Percentiles rank a stretch among this genome's conserved stretches.
Conservation (phyloP, 2,797 vertebrate species). For the Arctocebus calabarensis region DNA sequence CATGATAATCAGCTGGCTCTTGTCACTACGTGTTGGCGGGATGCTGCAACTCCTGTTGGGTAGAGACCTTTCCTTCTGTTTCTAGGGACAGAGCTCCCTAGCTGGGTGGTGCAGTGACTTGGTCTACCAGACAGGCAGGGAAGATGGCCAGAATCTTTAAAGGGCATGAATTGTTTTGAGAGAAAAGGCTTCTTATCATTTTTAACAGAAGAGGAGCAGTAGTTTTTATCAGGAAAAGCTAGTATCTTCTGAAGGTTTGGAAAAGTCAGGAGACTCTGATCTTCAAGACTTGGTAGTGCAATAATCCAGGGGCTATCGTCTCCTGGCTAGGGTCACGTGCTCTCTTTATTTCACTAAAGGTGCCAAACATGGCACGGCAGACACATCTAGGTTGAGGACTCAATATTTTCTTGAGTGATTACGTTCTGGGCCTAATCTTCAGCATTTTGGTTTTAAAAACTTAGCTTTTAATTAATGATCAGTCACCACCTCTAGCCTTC, state of each 20-base stretch:
- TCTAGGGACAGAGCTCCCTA: background rate
- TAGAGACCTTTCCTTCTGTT: background rate
- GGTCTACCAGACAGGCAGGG: too few species aligned
- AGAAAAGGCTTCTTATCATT: background rate
- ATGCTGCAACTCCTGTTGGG: background rate
- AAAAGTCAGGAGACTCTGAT: background rate
- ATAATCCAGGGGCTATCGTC: background rate
- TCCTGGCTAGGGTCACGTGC: too few species aligned
- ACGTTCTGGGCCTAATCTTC: background rate
- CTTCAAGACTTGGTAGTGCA: background rate
- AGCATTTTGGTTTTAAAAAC: background rate
- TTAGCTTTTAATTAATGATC: background rate
- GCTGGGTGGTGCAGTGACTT: background rate
- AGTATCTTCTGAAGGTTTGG: background rate
- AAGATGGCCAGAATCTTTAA: background rate
- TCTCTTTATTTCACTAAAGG: background rate
- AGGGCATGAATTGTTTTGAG: fast-evolving
- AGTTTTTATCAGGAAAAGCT: background rate
- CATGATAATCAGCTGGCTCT: fast-evolving
- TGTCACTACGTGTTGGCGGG: fast-evolving
- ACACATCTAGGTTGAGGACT: background rate
- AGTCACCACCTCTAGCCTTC: background rate
- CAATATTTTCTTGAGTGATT: background rate
- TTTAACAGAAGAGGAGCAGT: background rate
- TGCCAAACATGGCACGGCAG: too few species aligned